Base-by-base conservation (phyloP, 2,888 invertebrate genomes). In the Drymonia ruficornis region DNA sequence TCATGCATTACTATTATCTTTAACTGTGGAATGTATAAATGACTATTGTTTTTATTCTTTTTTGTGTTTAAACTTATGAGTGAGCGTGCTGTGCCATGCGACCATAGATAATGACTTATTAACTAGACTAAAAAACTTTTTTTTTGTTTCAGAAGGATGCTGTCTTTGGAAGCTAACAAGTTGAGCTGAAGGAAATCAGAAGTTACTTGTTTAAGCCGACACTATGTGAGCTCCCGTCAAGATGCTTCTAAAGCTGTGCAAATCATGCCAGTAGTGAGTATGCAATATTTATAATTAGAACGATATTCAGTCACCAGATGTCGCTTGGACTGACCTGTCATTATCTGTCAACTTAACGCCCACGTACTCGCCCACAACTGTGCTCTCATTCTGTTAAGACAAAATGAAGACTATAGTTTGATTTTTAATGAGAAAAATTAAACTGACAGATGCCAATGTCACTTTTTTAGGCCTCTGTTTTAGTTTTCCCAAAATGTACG, bases 241-340 rank as follows among this genome's bases (percentile, higher is more conserved):
- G 60, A 92, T 91, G 91, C 57, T 92, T 72, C 80, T 90, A 40
- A 83, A 76, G 42, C 82, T 94, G 70, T 94, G 93, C 87, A 94
- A 93, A 81, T 93, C 93, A 72, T 93, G 93, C 80, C 94, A 94
- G 83, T 90, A 92, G 94, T 94, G 70, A 93, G 94, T 93, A 80
- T 16, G 5, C 8, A n/a, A 13, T 56, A 16, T 11, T 42, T 28
- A 13, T 23, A 23, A 12, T 13, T 2, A 42, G 23, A 38, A n/a
- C n/a, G n/a, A n/a, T n/a, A n/a, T n/a, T n/a, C n/a, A n/a, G n/a
- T n/a, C n/a, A n/a, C n/a, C n/a, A n/a, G n/a, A n/a, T n/a, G n/a
- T n/a, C n/a, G n/a, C n/a, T n/a, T n/a, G n/a, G n/a, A n/a, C n/a
- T n/a, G n/a, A n/a, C n/a, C n/a, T n/a, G n/a, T n/a, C n/a, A n/a